phyloP scores from a whole-genome alignment of 2,113 vertebrate species.

The Nicator chloris region DNA sequence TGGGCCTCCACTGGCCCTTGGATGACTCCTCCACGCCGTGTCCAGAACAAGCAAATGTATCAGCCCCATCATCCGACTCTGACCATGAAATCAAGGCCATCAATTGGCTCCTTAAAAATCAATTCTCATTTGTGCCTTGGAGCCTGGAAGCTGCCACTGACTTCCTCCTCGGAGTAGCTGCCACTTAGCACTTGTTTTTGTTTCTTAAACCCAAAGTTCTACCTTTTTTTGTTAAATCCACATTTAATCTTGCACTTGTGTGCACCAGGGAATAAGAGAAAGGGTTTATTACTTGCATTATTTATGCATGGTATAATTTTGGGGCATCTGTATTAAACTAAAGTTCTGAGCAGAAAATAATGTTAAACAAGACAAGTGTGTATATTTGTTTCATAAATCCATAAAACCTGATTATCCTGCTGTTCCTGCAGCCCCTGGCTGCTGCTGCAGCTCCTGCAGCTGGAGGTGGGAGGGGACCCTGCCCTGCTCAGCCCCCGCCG shows the following conservation, averaged over 20 bases:
- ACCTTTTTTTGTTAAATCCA: not conserved
- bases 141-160: not conserved
- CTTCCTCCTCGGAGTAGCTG: not conserved
- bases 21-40: not conserved
- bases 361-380: slow-evolving; percentile 18
- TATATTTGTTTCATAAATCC: slow-evolving; percentile 27
- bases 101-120: not conserved
- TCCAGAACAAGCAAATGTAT: fast-evolving
- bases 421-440: fast-evolving
- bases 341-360: slow-evolving; percentile 54
- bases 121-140: not conserved
- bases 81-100: not conserved
- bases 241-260: not conserved
- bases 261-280: not conserved
- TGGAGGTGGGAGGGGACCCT: fast-evolving
- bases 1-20: not conserved
- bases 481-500: not conserved
- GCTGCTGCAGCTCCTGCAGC: not conserved
- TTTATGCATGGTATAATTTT: slow-evolving; percentile 53
- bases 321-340: slow-evolving; percentile 37
- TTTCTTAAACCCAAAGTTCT: not conserved
- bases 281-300: slow-evolving; percentile 59
- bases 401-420: slow-evolving; percentile 25
- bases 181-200: not conserved
- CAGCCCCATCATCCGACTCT: not conserved